Conservation (phyloP, 1,140 invertebrate species). For the Philopotamus ludificatus region DNA sequence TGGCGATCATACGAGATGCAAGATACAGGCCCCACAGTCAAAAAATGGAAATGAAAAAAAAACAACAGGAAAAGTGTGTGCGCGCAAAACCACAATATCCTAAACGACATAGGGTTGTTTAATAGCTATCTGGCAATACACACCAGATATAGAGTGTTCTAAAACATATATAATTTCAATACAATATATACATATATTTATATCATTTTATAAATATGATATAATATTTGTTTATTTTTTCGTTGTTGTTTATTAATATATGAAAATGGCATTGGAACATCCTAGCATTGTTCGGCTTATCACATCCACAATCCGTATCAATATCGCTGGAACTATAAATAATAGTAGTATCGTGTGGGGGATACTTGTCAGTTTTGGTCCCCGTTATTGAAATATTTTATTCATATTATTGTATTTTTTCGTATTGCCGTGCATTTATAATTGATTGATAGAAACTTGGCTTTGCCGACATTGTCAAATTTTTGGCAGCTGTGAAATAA, state of each 20-base stretch:
- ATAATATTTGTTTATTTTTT: no score
- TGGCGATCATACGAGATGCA: slow-evolving; percentile 40
- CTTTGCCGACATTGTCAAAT: neutral
- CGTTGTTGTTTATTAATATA: no score
- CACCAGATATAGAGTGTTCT: no score
- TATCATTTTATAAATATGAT: no score
- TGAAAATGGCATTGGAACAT: slow-evolving; percentile 7
- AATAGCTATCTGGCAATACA: no score
- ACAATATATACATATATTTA: no score
- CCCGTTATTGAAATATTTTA: slow-evolving; percentile 38
- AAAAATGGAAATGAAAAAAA: slow-evolving; percentile 31
- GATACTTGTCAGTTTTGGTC: slow-evolving; percentile 27
- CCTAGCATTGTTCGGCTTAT: slow-evolving; percentile 12
- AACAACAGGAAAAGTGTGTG: slow-evolving; percentile 21
- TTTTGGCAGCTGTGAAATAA: slow-evolving; percentile 5
- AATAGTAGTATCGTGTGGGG: slow-evolving; percentile 24
- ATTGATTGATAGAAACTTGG: neutral
- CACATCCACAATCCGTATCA: slow-evolving; percentile 27
- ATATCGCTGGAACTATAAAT: slow-evolving; percentile 39
- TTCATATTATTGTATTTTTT: neutral
- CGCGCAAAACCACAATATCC: slow-evolving; percentile 13
- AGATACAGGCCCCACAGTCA: slow-evolving; percentile 27
- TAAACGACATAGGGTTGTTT: slow-evolving; percentile 25
- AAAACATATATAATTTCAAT: no score
- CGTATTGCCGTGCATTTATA: neutral